A percentile compares a stretch with the other conserved stretches of the same genome.
Evolutionary conservation across 35 echinoderm and acorn worm genomes (phyloP).

Genomic region (Strongylocentrotus purpuratus): DNA sequence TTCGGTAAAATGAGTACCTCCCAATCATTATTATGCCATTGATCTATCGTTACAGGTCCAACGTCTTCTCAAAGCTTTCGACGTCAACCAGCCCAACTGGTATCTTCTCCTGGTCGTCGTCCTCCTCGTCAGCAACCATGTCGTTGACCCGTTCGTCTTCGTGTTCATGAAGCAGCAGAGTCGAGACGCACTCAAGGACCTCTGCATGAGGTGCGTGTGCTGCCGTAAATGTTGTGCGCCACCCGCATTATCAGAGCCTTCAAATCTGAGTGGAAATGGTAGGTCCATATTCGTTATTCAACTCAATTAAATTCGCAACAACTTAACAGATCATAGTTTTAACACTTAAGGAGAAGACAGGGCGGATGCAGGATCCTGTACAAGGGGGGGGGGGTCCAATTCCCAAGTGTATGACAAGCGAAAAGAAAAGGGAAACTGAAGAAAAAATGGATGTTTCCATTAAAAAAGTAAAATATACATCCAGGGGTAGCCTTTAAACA

Average conservation of each 20-base stretch:
- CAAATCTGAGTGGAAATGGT: neutral
- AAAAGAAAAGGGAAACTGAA: too few relatives aligned
- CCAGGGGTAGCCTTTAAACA: too few relatives aligned
- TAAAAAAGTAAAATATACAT: too few relatives aligned
- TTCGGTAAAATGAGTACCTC: too few relatives aligned
- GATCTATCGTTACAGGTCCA: constrained; percentile 42
- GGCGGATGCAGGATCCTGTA: too few relatives aligned
- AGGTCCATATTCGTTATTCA: neutral
- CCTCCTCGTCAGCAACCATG: constrained; percentile 64
- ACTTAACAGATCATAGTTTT: too few relatives aligned
- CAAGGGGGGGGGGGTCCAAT: too few relatives aligned
- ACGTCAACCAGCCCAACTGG: neutral
- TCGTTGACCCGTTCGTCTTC: constrained; percentile 73
- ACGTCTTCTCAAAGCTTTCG: constrained; percentile 50
- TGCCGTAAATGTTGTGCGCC: constrained; percentile 24
- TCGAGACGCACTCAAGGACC: constrained; percentile 38
- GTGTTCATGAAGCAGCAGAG: constrained; percentile 67
- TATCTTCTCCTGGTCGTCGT: constrained; percentile 59
- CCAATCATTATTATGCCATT: too few relatives aligned
- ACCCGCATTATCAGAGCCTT: neutral
- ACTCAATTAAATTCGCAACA: too few relatives aligned
- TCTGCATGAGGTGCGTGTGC: constrained; percentile 32
- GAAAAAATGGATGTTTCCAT: too few relatives aligned
- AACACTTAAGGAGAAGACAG: too few relatives aligned
- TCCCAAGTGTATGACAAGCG: too few relatives aligned